Evolutionary conservation across 2,113 vertebrate genomes (phyloP), one percentile per base, ranked within the genome.

Genomic region (Calidris pugnax): DNA sequence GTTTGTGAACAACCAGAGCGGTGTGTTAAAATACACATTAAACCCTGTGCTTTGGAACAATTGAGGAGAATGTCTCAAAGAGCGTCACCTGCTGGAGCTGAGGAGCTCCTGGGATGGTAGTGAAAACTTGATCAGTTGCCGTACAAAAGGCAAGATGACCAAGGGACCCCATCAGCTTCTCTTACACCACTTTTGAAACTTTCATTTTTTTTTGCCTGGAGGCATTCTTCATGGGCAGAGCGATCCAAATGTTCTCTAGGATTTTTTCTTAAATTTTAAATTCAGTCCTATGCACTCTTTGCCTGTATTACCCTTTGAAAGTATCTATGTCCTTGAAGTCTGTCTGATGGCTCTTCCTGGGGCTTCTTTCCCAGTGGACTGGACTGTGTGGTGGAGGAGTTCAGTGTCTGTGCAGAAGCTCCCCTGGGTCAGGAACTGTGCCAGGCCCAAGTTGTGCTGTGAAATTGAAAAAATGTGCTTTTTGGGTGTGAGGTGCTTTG

Each of bases 401-500:
- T 19, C 5, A 45, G 37, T 32, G 63, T 45, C 28, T 30, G 12
- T 71, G 78, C 64, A 35, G 78, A 16, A 63, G 63, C 35, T 71
- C 50, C 43, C 35, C 53, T 32, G 33, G 32, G 51, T 12, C 33
- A n/a, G 85, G 51, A 45, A 1, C 56, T 0, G 3, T 9, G 48
- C 63, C 13, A 24, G 56, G 2, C 48, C 16, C 2, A 37, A 41
- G n/a, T 8, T 3, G 6, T 1, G 7, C 68, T 32, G 32, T 33
- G 48, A 63, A 48, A 63, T 43, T 23, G 7, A 7, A 16, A 35
- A 27, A 7, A 4, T 4, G 5, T 19, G 43, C 30, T 20, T 24
- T 55, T 33, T 55, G 51, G 69, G n/a, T 1, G 1, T 19, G 3
- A 19, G 55, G n/a, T 2, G 0, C 18, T 22, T 26, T 8, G 39